A percentile compares a stretch with the other conserved stretches of the same genome.
These are phyloP conservation scores for Phaenicophaeus curvirostris DNA, from an alignment of 2,797 vertebrate genomes.

Conservation along the genomic window DNA sequence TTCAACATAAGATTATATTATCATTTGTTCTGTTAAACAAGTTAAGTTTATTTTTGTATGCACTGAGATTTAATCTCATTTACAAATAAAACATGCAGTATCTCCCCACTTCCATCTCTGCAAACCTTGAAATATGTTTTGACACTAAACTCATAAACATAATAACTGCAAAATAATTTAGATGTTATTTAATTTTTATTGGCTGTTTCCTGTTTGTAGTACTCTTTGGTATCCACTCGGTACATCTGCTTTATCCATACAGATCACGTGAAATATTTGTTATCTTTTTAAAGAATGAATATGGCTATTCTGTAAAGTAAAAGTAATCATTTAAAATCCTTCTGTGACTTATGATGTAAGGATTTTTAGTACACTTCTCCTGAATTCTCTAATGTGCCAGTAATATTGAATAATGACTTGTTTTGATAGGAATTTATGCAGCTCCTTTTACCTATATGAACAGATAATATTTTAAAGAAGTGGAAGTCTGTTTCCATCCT, in stretches of 20 bases:
- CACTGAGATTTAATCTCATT: background rate
- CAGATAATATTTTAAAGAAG: background rate
- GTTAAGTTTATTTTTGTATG: background rate
- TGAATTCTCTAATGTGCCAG: background rate
- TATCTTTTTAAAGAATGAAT: background rate
- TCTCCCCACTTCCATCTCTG: accelerated
- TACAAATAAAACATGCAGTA: background rate
- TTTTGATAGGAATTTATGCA: background rate
- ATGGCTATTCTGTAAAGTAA: background rate
- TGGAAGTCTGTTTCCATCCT: background rate
- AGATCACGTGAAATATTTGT: background rate
- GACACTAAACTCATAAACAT: background rate
- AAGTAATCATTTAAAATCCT: background rate
- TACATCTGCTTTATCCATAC: background rate
- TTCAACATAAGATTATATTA: background rate
- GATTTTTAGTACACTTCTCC: background rate
- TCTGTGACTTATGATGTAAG: background rate
- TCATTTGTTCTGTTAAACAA: background rate
- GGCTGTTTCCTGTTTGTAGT: background rate
- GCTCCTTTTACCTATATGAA: background rate
- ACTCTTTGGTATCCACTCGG: background rate
- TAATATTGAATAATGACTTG: background rate
- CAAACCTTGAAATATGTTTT: background rate
- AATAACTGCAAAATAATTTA: background rate
- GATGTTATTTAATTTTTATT: background rate